Evolutionary conservation across 2,888 invertebrate species (phyloP), one percentile per base, ranked within the genome.

Genomic region (Volucella bombylans): DNA sequence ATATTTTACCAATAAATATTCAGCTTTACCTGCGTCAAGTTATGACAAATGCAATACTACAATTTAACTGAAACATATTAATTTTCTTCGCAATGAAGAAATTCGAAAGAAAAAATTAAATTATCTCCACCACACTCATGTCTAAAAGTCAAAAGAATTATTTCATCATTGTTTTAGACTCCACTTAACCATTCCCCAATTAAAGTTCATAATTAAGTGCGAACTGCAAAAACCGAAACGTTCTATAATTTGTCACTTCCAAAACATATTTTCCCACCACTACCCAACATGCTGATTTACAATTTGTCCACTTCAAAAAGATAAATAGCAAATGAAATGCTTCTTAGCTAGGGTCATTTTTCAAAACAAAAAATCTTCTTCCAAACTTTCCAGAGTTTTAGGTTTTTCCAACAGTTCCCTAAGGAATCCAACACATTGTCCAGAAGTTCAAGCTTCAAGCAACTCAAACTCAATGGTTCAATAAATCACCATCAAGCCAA

Each of bases 401-500:
- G 31, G 31, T 50, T 2, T 18, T 62, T 9, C 52, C 43, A 72
- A 62, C 57, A 73, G 50, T 65, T 57, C n/a, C 15, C 39, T 38
- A 57, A 43, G 23, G 47, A 54, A 57, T 50, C n/a, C 8, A 38
- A 14, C 23, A 45, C 31, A 6, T 31, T 31, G 31, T 31, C 31
- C 31, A 31, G 6, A 31, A 31, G 31, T 31, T 18, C 50, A 57
- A 54, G 31, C 38, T 39, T 15, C 4, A n/a, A 14, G 23, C 41
- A 10, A 76, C n/a, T 54, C 59, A 62, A 49, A 49, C 54, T 55
- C 69, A 9, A 6, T 38, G 10, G 54, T 41, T 62, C 62, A 68
- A 80, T 80, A 80, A 73, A 80, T 80, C 73, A 80, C 68, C 73
- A 61, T 80, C 72, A 79, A 54, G 14, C 45, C 31, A 47, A 49